phyloP scores from a whole-genome alignment of 2,113 vertebrate species.

The Apaloderma vittatum region DNA sequence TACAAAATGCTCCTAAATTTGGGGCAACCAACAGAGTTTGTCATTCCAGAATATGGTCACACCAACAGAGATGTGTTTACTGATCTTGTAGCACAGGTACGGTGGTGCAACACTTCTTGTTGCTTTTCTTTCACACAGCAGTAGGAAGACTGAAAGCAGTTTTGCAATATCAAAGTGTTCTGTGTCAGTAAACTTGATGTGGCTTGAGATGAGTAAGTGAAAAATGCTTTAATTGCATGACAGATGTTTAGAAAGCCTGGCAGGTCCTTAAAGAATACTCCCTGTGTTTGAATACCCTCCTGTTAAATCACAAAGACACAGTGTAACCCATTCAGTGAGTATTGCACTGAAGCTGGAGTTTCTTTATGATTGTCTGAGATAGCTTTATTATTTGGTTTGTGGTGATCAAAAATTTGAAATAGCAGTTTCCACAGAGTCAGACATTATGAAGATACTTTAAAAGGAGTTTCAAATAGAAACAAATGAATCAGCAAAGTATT shows the following conservation, averaged over 20 bases:
- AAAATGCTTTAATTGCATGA: neutral
- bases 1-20: neutral
- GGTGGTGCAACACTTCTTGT: neutral
- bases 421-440: fast-evolving
- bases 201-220: neutral
- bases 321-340: neutral
- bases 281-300: neutral
- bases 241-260: neutral
- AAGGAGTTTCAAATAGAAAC: neutral
- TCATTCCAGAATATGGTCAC: neutral
- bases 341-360: neutral
- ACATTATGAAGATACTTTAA: neutral
- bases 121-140: neutral
- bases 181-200: neutral
- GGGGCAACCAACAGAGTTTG: neutral
- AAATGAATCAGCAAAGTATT: neutral
- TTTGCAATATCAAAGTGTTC: neutral
- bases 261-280: neutral
- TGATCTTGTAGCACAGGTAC: neutral
- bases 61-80: neutral
- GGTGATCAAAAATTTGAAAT: neutral
- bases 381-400: neutral
- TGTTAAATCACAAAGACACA: neutral
- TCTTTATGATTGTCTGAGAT: neutral
- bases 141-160: neutral